A percentile compares a stretch with the other conserved stretches of the same genome.
These are phyloP conservation scores for Columbina picui DNA, from an alignment of 2,113 vertebrate species.

Conservation along the genomic window DNA sequence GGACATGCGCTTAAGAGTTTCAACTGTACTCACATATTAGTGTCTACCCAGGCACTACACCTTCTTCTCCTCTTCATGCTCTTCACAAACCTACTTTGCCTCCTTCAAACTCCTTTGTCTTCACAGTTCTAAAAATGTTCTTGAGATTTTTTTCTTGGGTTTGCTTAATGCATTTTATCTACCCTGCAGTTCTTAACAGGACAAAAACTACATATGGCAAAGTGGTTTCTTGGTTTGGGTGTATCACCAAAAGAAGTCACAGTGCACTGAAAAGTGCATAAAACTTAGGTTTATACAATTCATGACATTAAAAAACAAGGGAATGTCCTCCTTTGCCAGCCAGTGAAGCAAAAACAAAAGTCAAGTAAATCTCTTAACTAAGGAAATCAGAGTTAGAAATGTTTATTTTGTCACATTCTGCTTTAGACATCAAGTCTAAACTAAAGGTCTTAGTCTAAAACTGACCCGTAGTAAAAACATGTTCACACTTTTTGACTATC, in stretches of 20 bases:
- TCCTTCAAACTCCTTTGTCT: not conserved
- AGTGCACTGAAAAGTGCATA: not conserved
- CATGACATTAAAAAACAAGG: not conserved
- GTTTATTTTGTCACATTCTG: not conserved
- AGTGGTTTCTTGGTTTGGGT: not conserved
- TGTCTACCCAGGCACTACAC: too few relatives aligned
- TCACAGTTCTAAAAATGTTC: not conserved
- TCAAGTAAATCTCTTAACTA: not conserved
- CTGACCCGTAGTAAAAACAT: not conserved
- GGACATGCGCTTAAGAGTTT: not conserved
- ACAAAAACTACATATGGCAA: not conserved
- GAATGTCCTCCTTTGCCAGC: not conserved
- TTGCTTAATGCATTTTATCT: not conserved
- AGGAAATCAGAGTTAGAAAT: not conserved
- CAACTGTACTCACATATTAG: accelerated
- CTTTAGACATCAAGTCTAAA: not conserved
- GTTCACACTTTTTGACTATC: accelerated
- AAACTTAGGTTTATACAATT: not conserved
- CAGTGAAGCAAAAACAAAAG: not conserved
- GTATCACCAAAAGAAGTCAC: not conserved
- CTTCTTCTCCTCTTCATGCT: not conserved
- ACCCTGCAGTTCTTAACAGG: not conserved
- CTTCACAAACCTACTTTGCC: not conserved
- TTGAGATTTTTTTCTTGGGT: not conserved
- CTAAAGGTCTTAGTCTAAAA: not conserved